Evolutionary conservation across 2,888 invertebrate genomes (phyloP).

Genomic region (Anagyrus pseudococci): DNA sequence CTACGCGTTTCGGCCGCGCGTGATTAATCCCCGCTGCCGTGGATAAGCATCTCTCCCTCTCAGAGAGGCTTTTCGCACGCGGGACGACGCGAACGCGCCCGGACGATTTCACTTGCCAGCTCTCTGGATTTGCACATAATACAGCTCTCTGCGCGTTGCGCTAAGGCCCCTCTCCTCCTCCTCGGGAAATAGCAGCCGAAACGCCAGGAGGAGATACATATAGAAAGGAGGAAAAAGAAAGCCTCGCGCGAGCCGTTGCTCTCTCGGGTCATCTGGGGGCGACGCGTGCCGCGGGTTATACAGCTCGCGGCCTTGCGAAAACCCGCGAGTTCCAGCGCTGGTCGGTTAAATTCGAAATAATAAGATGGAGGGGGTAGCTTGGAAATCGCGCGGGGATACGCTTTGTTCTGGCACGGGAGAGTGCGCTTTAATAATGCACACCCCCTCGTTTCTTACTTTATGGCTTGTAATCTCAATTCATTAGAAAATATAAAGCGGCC

Average conservation of each 20-base stretch:
- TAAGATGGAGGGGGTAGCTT: not conserved
- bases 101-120: not conserved
- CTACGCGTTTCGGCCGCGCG: conserved; percentile 25
- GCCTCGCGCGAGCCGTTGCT: too few relatives aligned
- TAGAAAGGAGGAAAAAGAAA: too few relatives aligned
- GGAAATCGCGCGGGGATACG: not conserved
- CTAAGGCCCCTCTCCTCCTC: too few relatives aligned
- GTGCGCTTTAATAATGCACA: too few relatives aligned
- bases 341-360: too few relatives aligned
- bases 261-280: too few relatives aligned
- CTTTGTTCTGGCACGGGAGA: not conserved
- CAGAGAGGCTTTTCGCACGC: not conserved
- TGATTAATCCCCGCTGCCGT: conserved; percentile 23
- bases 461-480: conserved; percentile 32
- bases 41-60: conserved; percentile 11
- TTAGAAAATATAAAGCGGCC: conserved; percentile 32
- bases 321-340: too few relatives aligned
- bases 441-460: conserved; percentile 1
- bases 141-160: too few relatives aligned
- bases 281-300: too few relatives aligned
- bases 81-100: not conserved
- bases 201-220: too few relatives aligned
- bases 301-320: too few relatives aligned
- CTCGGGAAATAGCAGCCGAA: too few relatives aligned
- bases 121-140: conserved; percentile 24